phyloP scores from a whole-genome alignment of 1,140 invertebrate genomes.

The Ditylenchus dipsaci region DNA sequence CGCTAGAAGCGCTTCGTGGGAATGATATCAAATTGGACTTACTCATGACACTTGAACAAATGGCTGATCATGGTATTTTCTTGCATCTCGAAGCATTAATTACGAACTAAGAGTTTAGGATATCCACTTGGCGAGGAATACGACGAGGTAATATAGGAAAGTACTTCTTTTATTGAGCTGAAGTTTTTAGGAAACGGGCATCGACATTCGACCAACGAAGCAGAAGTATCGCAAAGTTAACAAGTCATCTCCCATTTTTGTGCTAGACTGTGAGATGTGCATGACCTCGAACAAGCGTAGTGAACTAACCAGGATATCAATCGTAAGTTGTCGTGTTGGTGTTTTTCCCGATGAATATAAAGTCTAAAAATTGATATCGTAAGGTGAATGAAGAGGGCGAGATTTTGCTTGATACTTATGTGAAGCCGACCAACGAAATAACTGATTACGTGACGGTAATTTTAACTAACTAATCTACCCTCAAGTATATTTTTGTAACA shows the following conservation, averaged over 20 bases:
- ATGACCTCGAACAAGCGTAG: constrained; percentile 11
- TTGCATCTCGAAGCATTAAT: neutral
- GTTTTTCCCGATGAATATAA: neutral
- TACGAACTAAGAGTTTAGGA: neutral
- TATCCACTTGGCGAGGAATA: neutral
- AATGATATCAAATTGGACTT: constrained; percentile 12
- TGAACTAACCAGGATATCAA: constrained; percentile 28
- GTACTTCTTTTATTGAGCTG: no score
- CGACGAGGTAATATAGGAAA: no score
- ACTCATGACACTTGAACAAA: constrained; percentile 23
- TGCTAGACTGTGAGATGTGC: constrained; percentile 34
- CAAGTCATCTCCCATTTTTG: constrained; percentile 22
- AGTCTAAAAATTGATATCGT: no score
- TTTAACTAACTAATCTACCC: no score
- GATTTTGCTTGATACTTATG: constrained; percentile 19
- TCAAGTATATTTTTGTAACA: no score
- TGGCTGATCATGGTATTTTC: constrained; percentile 15
- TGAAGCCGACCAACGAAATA: constrained; percentile 33
- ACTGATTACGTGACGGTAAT: constrained; percentile 20
- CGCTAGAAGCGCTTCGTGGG: constrained; percentile 5
- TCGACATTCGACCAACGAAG: neutral
- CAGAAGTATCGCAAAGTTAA: constrained; percentile 8
- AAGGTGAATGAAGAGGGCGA: constrained; percentile 31
- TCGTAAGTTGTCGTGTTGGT: constrained; percentile 2
- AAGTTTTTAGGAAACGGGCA: no score